Evolutionary conservation across 2,113 vertebrate species (phyloP).

Genomic region (Myrmecobius fasciatus): DNA sequence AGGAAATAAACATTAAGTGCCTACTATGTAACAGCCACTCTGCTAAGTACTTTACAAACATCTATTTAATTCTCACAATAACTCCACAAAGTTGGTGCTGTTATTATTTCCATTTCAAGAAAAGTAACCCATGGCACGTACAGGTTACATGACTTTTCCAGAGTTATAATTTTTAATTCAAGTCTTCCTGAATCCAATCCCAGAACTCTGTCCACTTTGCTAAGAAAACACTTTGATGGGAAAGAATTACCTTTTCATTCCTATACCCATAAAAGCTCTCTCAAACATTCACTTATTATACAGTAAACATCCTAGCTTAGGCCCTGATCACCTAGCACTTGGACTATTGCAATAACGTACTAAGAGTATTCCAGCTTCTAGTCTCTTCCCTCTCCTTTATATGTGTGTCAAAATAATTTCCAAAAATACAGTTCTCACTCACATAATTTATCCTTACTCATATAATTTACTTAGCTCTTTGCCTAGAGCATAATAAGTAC

Average conservation of each 20-base stretch:
- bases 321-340: not conserved
- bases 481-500: not conserved
- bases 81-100: not conserved
- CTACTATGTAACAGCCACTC: not conserved
- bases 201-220: not conserved
- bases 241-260: not conserved
- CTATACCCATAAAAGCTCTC: not conserved
- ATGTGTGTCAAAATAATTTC: not conserved
- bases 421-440: not conserved
- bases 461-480: not conserved
- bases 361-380: not conserved
- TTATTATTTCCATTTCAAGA: not conserved
- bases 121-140: not conserved
- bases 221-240: not conserved
- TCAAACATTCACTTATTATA: not conserved
- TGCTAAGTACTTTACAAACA: not conserved
- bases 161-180: not conserved
- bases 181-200: not conserved
- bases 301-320: not conserved
- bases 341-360: not conserved
- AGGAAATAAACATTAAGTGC: not conserved
- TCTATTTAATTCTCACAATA: not conserved
- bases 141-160: not conserved
- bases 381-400: too few species aligned
- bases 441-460: not conserved